phyloP scores from a whole-genome alignment of 2,797 vertebrate species.

The Catostomus latipinnis region DNA sequence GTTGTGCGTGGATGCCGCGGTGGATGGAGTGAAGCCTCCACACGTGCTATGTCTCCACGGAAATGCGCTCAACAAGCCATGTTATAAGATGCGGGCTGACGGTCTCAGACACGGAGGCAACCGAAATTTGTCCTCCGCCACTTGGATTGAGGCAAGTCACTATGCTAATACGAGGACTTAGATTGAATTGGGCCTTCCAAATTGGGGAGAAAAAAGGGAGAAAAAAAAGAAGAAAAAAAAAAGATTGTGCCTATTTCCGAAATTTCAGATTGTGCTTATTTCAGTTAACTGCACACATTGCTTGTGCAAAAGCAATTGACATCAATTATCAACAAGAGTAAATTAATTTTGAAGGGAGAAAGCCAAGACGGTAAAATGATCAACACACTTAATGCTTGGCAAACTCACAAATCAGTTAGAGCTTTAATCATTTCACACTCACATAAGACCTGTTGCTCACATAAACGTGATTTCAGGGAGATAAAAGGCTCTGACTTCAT shows the following conservation, averaged over 20 bases:
- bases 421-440: constrained; percentile 40
- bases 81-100: too few relatives aligned
- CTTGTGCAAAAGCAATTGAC: background rate
- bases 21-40: too few relatives aligned
- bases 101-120: too few relatives aligned
- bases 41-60: too few relatives aligned
- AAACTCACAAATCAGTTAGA: constrained; percentile 33
- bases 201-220: too few relatives aligned
- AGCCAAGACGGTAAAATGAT: constrained; percentile 19
- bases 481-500: constrained; percentile 36
- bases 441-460: constrained; percentile 13
- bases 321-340: background rate
- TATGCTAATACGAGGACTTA: too few relatives aligned
- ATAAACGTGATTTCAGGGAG: constrained; percentile 43
- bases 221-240: background rate
- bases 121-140: too few relatives aligned
- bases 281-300: constrained; percentile 30
- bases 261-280: too few relatives aligned
- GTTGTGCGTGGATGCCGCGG: too few relatives aligned
- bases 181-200: too few relatives aligned
- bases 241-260: constrained; percentile 28
- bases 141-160: too few relatives aligned
- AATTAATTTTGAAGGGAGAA: background rate
- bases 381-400: constrained; percentile 38
- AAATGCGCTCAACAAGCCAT: too few relatives aligned